A percentile compares a stretch with the other conserved stretches of the same genome.
Evolutionary conservation across 2,888 invertebrate species (phyloP).

Genomic region (Brenthis daphne): DNA sequence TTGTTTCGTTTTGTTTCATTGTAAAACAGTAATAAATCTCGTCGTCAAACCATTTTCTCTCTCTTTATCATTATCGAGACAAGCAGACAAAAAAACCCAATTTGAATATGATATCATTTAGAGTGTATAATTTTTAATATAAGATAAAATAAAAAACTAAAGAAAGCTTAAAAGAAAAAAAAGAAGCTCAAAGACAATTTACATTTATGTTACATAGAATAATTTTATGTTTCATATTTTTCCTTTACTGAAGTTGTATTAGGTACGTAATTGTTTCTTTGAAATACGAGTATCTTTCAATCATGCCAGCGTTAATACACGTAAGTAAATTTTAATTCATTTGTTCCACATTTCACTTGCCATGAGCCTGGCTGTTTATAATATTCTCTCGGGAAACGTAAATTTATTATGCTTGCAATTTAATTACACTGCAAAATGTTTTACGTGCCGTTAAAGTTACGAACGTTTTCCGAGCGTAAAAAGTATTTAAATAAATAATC

Average conservation of each 20-base stretch:
- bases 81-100: too few species aligned
- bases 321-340: conserved; percentile 23
- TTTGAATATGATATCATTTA: too few species aligned
- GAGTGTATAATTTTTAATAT: too few species aligned
- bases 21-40: too few species aligned
- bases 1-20: too few species aligned
- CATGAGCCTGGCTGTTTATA: conserved; percentile 28
- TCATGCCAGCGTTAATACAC: conserved; percentile 9
- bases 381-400: conserved; percentile 48
- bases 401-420: conserved; percentile 54
- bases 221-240: too few species aligned
- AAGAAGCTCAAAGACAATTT: too few species aligned
- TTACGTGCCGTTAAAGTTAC: conserved; percentile 34
- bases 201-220: too few species aligned
- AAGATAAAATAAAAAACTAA: too few species aligned
- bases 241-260: background rate
- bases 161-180: too few species aligned
- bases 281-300: background rate
- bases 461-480: conserved; percentile 23
- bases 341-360: conserved; percentile 27
- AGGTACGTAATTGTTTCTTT: background rate
- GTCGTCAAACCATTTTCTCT: too few species aligned
- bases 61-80: too few species aligned
- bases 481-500: background rate
- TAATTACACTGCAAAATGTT: conserved; percentile 38